A percentile compares a stretch with the other conserved stretches of the same genome.
Evolutionary conservation across 2,888 invertebrate genomes (phyloP).

Genomic region (Acanthococcus lagerstroemiae): DNA sequence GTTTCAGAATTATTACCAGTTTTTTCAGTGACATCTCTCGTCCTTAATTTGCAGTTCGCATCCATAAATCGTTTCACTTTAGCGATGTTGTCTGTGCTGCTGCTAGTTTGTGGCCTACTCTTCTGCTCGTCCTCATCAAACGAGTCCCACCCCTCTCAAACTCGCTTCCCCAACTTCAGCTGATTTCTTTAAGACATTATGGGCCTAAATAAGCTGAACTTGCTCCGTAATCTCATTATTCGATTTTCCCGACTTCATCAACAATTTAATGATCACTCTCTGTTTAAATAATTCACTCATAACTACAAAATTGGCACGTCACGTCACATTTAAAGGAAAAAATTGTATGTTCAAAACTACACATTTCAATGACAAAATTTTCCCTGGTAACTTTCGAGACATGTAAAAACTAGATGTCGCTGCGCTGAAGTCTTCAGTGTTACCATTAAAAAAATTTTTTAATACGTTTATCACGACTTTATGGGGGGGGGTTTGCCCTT

Average conservation of each 20-base stretch:
- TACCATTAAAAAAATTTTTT: too few relatives aligned
- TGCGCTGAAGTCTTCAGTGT: too few relatives aligned
- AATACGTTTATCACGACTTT: too few relatives aligned
- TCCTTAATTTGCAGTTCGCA: not conserved
- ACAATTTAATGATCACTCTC: not conserved
- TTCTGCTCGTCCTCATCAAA: not conserved
- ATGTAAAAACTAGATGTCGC: too few relatives aligned
- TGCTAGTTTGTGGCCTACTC: not conserved
- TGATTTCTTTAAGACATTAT: not conserved
- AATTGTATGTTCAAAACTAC: too few relatives aligned
- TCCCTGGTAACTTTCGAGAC: too few relatives aligned
- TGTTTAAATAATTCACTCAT: not conserved
- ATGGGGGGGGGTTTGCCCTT: too few relatives aligned
- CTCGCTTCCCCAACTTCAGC: not conserved
- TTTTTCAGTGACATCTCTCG: not conserved
- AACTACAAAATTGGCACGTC: too few relatives aligned
- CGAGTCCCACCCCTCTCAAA: not conserved
- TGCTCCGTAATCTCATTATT: not conserved
- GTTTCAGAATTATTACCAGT: not conserved
- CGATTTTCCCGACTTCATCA: not conserved
- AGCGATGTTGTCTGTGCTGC: not conserved
- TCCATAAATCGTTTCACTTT: not conserved
- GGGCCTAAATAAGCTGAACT: not conserved
- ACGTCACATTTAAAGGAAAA: too few relatives aligned
- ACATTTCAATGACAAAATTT: too few relatives aligned